Conservation (phyloP, 2,797 vertebrate species). For the Cephalopachus bancanus region DNA sequence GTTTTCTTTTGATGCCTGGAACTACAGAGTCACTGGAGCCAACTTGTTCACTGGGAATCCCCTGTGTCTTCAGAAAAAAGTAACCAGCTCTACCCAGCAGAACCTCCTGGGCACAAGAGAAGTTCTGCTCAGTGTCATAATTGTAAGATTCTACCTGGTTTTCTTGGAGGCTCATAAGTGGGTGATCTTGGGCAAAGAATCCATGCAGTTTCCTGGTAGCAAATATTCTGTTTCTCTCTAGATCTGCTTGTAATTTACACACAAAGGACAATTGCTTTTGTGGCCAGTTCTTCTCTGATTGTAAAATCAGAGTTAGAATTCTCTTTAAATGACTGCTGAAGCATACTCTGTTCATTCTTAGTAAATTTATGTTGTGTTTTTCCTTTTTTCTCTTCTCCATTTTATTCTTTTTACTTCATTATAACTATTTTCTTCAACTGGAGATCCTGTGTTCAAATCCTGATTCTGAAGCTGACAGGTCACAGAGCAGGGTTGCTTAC, state of each 20-base stretch:
- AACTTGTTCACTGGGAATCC: not conserved
- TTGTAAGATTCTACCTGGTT: no score
- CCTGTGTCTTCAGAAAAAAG: not conserved
- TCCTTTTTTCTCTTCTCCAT: not conserved
- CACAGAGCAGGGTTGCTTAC: fast-evolving
- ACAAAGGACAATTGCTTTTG: not conserved
- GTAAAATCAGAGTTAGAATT: not conserved
- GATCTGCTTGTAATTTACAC: not conserved
- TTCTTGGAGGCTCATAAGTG: not conserved
- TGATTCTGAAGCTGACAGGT: not conserved
- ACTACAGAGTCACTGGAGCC: not conserved
- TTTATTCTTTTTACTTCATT: not conserved
- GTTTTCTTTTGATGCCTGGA: not conserved
- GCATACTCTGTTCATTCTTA: not conserved
- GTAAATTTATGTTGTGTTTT: not conserved
- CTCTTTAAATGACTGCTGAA: not conserved
- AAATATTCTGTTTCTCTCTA: not conserved
- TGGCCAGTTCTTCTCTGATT: not conserved
- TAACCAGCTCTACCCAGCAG: not conserved
- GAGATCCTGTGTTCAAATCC: not conserved
- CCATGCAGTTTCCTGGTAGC: fast-evolving
- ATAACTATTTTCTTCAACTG: no score
- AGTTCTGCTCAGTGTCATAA: not conserved
- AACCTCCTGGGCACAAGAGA: not conserved
- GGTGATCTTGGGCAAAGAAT: not conserved